A percentile compares a stretch with the other conserved stretches of the same genome.
phyloP scores from a whole-genome alignment of 1,140 invertebrate genomes.

The Orius laevigatus region DNA sequence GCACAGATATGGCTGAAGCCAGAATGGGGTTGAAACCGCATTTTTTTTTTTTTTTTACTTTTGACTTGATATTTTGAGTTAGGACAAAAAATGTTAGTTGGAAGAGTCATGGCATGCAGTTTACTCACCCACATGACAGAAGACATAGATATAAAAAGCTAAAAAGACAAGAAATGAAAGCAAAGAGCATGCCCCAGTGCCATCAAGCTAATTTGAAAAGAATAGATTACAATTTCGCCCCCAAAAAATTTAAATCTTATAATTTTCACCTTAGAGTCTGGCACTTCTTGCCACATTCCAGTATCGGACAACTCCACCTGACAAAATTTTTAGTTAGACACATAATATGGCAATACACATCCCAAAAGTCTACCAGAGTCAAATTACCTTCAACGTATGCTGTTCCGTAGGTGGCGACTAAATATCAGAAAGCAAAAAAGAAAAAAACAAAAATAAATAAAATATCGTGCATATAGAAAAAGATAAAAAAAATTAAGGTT shows the following conservation, averaged over 20 bases:
- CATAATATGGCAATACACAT: neutral
- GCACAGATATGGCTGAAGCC: too few species aligned
- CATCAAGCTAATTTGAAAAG: slow-evolving; percentile 6
- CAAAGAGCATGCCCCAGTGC: slow-evolving; percentile 9
- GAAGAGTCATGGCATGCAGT: too few species aligned
- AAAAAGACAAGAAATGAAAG: slow-evolving; percentile 3
- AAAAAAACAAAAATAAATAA: slow-evolving; percentile 12
- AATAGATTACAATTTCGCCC: slow-evolving; percentile 6
- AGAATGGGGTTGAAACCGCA: too few species aligned
- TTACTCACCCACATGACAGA: too few species aligned
- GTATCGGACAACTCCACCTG: slow-evolving; percentile 33
- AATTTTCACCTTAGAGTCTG: slow-evolving; percentile 14
- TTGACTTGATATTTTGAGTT: too few species aligned
- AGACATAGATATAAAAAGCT: neutral
- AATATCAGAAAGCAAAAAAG: slow-evolving; percentile 7
- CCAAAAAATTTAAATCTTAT: slow-evolving; percentile 4
- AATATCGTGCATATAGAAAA: slow-evolving; percentile 10
- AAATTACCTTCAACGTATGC: slow-evolving; percentile 32
- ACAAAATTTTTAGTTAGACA: slow-evolving; percentile 21
- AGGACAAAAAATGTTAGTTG: too few species aligned
- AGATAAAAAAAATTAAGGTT: slow-evolving; percentile 7
- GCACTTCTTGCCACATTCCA: slow-evolving; percentile 36
- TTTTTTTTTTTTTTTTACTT: too few species aligned
- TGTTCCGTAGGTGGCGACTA: slow-evolving; percentile 28
- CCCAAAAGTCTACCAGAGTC: neutral